A percentile compares a stretch with the other conserved stretches of the same genome.
Evolutionary conservation across 2,797 vertebrate genomes (phyloP).

Genomic region (Danio aesculapii): DNA sequence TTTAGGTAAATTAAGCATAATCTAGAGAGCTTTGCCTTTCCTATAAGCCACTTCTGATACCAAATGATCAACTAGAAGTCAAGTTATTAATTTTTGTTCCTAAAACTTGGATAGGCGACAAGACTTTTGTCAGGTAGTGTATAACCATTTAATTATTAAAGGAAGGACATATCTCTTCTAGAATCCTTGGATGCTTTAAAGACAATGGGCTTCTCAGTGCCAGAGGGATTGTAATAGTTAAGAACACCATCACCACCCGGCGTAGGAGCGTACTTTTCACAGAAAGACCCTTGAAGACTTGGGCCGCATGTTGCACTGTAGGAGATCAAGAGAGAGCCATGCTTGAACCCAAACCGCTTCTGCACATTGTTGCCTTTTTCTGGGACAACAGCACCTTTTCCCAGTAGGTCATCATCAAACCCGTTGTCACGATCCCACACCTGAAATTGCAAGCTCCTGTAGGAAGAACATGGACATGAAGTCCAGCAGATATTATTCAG

Average conservation of each 20-base stretch:
- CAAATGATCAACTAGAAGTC: too few species aligned
- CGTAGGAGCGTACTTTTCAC: conserved; percentile 66
- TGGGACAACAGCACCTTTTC: conserved; percentile 33
- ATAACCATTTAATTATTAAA: not conserved
- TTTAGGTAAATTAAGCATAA: too few species aligned
- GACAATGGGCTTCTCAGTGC: not conserved
- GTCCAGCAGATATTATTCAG: not conserved
- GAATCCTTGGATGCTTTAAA: not conserved
- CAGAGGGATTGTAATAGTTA: not conserved
- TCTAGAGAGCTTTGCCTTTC: too few species aligned
- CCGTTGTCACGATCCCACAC: conserved; percentile 76
- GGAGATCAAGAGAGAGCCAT: conserved; percentile 52
- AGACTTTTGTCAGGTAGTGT: too few species aligned
- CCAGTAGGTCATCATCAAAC: conserved; percentile 74
- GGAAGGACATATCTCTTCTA: not conserved
- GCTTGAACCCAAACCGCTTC: conserved; percentile 35
- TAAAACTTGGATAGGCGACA: too few species aligned
- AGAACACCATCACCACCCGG: conserved; percentile 38
- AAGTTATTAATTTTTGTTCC: too few species aligned
- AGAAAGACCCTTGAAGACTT: conserved; percentile 68
- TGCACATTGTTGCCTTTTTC: fast-evolving
- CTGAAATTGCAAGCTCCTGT: conserved; percentile 67
- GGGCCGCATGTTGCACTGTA: conserved; percentile 63
- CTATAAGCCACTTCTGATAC: too few species aligned
- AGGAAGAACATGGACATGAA: not conserved